Base-by-base conservation (phyloP, 2,797 vertebrate species). In the Merluccius polli region DNA sequence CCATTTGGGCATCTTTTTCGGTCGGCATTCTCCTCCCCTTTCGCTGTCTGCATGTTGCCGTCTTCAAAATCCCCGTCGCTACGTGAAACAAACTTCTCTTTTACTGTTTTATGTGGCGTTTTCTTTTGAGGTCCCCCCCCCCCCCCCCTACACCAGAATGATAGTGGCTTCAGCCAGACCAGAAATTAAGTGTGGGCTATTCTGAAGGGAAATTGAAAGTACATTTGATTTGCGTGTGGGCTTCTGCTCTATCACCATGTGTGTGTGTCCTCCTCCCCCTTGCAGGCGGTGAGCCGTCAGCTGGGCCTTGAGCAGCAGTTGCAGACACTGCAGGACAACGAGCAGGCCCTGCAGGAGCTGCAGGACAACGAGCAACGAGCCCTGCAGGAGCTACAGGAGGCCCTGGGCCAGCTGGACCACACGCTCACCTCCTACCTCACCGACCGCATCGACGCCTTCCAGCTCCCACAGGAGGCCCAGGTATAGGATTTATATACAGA, bases 381-480 rank as follows among this genome's bases (percentile, higher is more conserved):
- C 74, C 90, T 99, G 38, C 95, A 97, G 32, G 89, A 93, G 10
- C 90, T 99, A 81, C 96, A 97, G 84, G 97, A 97, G 79, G 95
- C 94, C 71, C 92, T 99, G 73, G 90, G 83, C 38, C 96, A 96
- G 78, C 92, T 99, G 86, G 98, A 99, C 83, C 95, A 95, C 82
- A 97, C 94, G 0, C 94, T 99, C 67, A 97, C 97, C 0, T 95
- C 95, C 0, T 99, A 99, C 88, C 92, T 99, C 86, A 99, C 98
- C 0, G 97, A 99, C 52, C 95, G 96, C 74, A 78, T 98, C 21
- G 98, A 99, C 65, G 98, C 98, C 73, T 95, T 97, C 85, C 97
- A 98, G 84, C 93, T 98, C 73, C 97, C 97, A 0, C 94, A 97
- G 84, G 97, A 99, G 81, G 97, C 97, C 12, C 97, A 99, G 96